Evolutionary conservation across 2,113 vertebrate species (phyloP).

Genomic region (Neoarius graeffei): DNA sequence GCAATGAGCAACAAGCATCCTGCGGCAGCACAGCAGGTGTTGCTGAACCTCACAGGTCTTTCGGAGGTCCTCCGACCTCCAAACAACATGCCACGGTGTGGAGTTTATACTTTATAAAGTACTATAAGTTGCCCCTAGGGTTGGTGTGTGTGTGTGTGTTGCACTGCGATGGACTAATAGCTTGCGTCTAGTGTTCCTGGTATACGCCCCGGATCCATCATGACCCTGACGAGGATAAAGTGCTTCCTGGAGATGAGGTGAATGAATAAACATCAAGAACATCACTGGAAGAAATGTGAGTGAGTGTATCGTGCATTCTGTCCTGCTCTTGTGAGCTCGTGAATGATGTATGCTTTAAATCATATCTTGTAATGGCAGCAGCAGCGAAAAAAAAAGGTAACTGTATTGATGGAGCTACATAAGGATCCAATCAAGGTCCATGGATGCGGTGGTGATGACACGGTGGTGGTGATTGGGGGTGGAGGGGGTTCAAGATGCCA

Average conservation of each 20-base stretch:
- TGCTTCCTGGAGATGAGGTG: not conserved
- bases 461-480: no score
- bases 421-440: not conserved
- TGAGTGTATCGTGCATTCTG: rapidly evolving
- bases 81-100: not conserved
- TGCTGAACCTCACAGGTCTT: not conserved
- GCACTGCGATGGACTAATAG: not conserved
- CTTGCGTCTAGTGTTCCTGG: not conserved
- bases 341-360: not conserved
- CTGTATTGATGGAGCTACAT: not conserved
- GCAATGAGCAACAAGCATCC: not conserved
- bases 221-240: not conserved
- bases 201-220: not conserved
- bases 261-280: not conserved
- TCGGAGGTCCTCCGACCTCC: not conserved
- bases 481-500: no score
- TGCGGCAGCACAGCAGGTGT: not conserved
- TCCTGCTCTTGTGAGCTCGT: no score
- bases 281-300: not conserved
- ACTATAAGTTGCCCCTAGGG: no score
- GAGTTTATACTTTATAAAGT: not conserved
- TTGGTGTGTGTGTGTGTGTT: not conserved
- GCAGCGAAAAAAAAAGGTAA: no score
- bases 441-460: no score
- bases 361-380: not conserved